Evolutionary conservation across 1,140 invertebrate genomes (phyloP), one percentile per base, ranked within the genome.

Genomic region (Drosophila cardini): DNA sequence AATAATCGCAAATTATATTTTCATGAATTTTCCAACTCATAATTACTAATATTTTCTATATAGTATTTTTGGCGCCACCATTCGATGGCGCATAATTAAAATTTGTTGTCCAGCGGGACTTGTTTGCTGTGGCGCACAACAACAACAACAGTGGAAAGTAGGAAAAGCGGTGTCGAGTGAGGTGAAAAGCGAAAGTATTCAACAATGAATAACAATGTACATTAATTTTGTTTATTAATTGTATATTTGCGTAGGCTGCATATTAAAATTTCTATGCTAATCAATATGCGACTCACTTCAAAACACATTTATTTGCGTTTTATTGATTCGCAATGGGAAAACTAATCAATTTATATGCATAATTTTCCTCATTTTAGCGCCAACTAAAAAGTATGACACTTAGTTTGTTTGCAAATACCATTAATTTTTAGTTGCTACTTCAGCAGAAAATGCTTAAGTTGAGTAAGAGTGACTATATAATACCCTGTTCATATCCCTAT

Each of bases 1-100:
- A 89, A 89, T 89, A 89, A 89, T 89, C 84, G 74, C 84, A 89
- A 89, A 89, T 89, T 89, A 80, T 89, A 89, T 89, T 89, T 89
- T 78, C 84, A 89, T 87, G 80, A 89, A 89, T 84, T 89, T 89
- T 74, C 84, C 84, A 90, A 85, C 84, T 89, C 80, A 68, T 80
- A 90, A 89, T 89, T 89, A 89, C 77, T 84, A 84, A 87, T 83
- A 89, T 79, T 86, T 87, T 81, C 68, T 76, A 63, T 76, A 67
- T 72, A 65, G 34, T 53, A 72, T 67, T 75, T 53, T 68, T 38
- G 8, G 8, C 16, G 32, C 62, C 45, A 42, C 16, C 61, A 64
- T 65, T 71, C 72, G 78, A 58, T 77, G n/a, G 79, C 69, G 84
- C 80, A 80, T 89, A 84, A 89, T 89, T 84, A 89, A 89, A 89